Base-by-base conservation (phyloP, 92 coral and sea anemone species). In the Pocillopora meandrina region DNA sequence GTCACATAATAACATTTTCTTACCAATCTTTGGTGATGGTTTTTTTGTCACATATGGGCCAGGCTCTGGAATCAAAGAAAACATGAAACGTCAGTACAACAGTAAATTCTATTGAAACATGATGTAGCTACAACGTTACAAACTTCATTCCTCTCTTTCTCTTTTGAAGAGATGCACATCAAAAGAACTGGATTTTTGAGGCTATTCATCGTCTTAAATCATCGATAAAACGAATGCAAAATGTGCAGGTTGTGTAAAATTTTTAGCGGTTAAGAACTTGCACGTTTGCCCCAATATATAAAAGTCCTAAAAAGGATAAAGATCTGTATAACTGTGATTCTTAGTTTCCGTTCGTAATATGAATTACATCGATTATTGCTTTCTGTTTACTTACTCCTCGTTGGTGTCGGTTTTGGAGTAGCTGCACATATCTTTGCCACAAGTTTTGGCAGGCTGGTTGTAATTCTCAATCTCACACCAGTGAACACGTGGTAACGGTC, bases 401-500 rank as follows among this genome's bases (percentile, higher is more conserved):
- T 66, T 63, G 91, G 92, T 64, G 65, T 75, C 85, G 81, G 85
- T 6, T 82, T 81, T 79, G 86, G 85, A 26, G 65, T 89, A 73
- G 86, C 92, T 2, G 73, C 75, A 18, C 92, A 89, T 13, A 89
- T 83, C 33, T 80, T 83, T 12, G 81, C 84, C 1, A 82, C 78
- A 42, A 89, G 15, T 26, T 83, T 82, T 42, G 86, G 71, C 20
- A 89, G 17, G 12, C 62, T 86, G 26, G 64, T 74, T 14, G 56
- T 65, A 33, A 89, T 35, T 1, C 77, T 82, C 31, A 74, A 9
- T 33, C 66, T 75, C 42, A 87, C 62, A 62, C 76, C 65, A 56
- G 76, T 69, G 73, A 92, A 88, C 70, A 92, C 89, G 65, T 94
- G 98, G 16, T 76, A 64, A 10, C 71, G 69, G 82, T 94, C 98